Evolutionary conservation across 1,140 invertebrate genomes (phyloP).

Genomic region (Drepana arcuata): DNA sequence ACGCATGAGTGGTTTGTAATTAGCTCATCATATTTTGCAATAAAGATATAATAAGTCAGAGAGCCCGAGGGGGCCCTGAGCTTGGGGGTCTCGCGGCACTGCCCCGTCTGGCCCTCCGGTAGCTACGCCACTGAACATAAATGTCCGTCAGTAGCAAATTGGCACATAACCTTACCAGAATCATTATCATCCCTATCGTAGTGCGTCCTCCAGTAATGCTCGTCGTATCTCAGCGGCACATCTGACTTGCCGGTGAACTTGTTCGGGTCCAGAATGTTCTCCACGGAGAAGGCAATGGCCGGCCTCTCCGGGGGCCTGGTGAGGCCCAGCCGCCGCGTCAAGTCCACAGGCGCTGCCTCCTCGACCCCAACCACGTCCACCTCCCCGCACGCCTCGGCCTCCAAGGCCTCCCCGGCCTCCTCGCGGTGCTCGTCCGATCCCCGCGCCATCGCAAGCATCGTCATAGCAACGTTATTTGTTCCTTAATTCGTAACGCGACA

Average conservation of each 20-base stretch:
- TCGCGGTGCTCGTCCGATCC: slow-evolving; percentile 49
- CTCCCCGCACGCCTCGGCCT: slow-evolving; percentile 43
- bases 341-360: slow-evolving; percentile 58
- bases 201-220: slow-evolving; percentile 75
- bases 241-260: slow-evolving; percentile 84
- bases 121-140: too few relatives aligned
- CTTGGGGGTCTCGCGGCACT: too few relatives aligned
- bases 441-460: slow-evolving; percentile 67
- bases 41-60: too few relatives aligned
- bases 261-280: slow-evolving; percentile 92
- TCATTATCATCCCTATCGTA: slow-evolving; percentile 73
- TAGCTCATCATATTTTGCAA: too few relatives aligned
- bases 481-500: slow-evolving; percentile 10
- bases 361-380: slow-evolving; percentile 62
- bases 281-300: slow-evolving; percentile 86
- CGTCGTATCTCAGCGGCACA: slow-evolving; percentile 46
- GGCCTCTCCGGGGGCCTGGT: slow-evolving; percentile 51
- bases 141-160: too few relatives aligned
- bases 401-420: slow-evolving; percentile 29
- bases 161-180: too few relatives aligned
- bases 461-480: slow-evolving; percentile 51
- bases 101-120: too few relatives aligned
- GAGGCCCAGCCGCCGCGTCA: slow-evolving; percentile 50
- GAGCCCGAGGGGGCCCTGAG: too few relatives aligned
- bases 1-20: too few relatives aligned